phyloP scores from a whole-genome alignment of 2,113 vertebrate genomes.

The Buteo buteo region DNA sequence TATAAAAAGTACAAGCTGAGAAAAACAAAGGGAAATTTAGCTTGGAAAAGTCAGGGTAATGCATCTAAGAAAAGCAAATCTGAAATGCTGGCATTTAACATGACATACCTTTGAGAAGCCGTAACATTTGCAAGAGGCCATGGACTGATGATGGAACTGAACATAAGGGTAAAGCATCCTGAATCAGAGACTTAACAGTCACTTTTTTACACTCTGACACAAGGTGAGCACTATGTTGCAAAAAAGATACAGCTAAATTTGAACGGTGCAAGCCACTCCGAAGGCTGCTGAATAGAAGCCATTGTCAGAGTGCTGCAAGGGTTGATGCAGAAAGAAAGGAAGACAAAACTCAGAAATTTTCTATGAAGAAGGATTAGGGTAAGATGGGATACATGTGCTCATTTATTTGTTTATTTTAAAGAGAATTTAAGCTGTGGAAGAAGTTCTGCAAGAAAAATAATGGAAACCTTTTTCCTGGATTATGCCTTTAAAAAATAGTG shows the following conservation, averaged over 20 bases:
- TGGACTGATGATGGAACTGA: not conserved
- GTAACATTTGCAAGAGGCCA: not conserved
- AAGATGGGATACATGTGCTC: not conserved
- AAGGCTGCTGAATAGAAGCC: not conserved
- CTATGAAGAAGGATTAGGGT: not conserved
- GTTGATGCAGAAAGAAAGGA: not conserved
- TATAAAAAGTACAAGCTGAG: not conserved
- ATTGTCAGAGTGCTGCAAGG: not conserved
- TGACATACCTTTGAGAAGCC: not conserved
- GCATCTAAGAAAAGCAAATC: not conserved
- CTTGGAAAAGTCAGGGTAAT: not conserved
- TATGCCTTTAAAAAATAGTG: not conserved
- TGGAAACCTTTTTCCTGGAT: not conserved
- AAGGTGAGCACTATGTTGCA: not conserved
- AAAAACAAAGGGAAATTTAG: not conserved
- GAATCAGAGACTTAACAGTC: not conserved
- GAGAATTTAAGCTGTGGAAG: not conserved
- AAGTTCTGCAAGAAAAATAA: not conserved
- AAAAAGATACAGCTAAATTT: not conserved
- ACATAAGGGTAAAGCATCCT: not conserved
- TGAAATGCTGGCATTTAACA: slow-evolving; percentile 23
- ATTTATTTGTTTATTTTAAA: not conserved
- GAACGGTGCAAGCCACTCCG: not conserved
- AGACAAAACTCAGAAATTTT: not conserved
- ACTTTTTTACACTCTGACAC: not conserved